Percentiles rank a stretch among this genome's conserved stretches.
Conservation (phyloP, 2,888 invertebrate species). For the Drosophila borborema region DNA sequence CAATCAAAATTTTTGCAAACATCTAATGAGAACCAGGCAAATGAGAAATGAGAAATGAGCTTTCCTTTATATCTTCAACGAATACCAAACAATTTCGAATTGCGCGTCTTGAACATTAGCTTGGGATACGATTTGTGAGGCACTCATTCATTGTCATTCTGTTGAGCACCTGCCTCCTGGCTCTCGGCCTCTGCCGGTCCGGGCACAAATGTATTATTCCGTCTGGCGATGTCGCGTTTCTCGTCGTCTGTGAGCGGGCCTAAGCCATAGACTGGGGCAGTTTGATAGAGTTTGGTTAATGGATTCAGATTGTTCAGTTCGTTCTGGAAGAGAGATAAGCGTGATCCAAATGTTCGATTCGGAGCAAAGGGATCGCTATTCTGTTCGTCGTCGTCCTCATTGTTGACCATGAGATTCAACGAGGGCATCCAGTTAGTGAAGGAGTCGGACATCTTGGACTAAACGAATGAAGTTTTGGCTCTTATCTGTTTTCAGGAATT, state of each 20-base stretch:
- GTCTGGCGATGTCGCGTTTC: constrained; percentile 40
- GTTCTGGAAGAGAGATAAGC: constrained; percentile 14
- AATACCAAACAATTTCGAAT: background rate
- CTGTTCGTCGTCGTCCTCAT: constrained; percentile 20
- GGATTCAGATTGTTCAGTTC: constrained; percentile 26
- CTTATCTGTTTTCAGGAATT: constrained; percentile 3
- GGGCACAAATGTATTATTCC: constrained; percentile 14
- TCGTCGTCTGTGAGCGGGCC: constrained; percentile 54
- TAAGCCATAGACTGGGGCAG: constrained; percentile 18
- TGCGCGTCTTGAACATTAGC: background rate
- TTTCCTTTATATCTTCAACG: background rate
- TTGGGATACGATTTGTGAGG: background rate
- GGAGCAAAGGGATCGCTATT: constrained; percentile 7
- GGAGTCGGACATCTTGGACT: constrained; percentile 39
- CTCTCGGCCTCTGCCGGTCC: constrained; percentile 3
- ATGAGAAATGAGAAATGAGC: background rate
- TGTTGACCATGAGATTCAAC: constrained; percentile 12
- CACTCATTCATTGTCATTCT: constrained; percentile 17
- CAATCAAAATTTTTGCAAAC: constrained; percentile 12
- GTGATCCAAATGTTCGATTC: constrained; percentile 6
- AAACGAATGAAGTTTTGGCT: constrained; percentile 3
- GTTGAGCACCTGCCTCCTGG: background rate
- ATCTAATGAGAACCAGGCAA: background rate
- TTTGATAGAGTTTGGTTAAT: constrained; percentile 24
- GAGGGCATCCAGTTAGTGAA: constrained; percentile 37